These are phyloP conservation scores for Oxystoma pomonae DNA, from an alignment of 2,888 invertebrate species.

Conservation along the genomic window DNA sequence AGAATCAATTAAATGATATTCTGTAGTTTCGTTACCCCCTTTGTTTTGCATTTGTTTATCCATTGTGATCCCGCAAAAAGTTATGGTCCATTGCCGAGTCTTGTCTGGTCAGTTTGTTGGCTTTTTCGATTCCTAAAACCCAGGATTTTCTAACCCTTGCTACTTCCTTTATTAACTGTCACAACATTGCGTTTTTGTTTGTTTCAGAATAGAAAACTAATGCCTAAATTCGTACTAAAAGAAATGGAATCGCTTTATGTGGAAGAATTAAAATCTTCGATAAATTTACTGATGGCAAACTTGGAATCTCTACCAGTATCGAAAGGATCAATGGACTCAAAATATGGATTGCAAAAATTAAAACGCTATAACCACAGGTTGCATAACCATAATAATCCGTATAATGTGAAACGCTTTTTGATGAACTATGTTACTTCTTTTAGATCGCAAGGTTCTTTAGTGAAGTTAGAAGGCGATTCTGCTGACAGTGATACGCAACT, in stretches of 20 bases:
- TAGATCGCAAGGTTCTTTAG: conserved; percentile 89
- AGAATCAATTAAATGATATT: too few relatives aligned
- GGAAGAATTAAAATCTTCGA: conserved; percentile 96
- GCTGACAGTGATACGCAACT: conserved; percentile 94
- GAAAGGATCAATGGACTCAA: conserved; percentile 95
- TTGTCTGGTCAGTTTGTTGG: too few relatives aligned
- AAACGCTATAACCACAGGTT: conserved; percentile 98
- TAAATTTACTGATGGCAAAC: conserved; percentile 98
- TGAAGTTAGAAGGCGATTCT: conserved; percentile 89
- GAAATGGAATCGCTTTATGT: conserved; percentile 99
- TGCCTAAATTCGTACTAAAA: conserved; percentile 99
- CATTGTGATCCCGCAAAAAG: too few relatives aligned
- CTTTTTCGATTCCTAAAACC: too few relatives aligned
- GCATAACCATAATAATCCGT: conserved; percentile 51
- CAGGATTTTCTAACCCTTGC: too few relatives aligned
- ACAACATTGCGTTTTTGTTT: too few relatives aligned
- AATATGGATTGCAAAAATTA: conserved; percentile 95
- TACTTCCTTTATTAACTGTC: too few relatives aligned
- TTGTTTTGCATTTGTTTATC: too few relatives aligned
- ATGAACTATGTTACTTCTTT: conserved; percentile 52
- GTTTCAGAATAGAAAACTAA: conserved; percentile 85
- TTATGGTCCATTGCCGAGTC: too few relatives aligned
- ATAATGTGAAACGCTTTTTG: conserved; percentile 51
- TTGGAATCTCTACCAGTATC: conserved; percentile 98
- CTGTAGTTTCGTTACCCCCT: too few relatives aligned